Evolutionary conservation across 1,140 invertebrate species (phyloP), one percentile per base, ranked within the genome.

Genomic region (Pristionchus pacificus): DNA sequence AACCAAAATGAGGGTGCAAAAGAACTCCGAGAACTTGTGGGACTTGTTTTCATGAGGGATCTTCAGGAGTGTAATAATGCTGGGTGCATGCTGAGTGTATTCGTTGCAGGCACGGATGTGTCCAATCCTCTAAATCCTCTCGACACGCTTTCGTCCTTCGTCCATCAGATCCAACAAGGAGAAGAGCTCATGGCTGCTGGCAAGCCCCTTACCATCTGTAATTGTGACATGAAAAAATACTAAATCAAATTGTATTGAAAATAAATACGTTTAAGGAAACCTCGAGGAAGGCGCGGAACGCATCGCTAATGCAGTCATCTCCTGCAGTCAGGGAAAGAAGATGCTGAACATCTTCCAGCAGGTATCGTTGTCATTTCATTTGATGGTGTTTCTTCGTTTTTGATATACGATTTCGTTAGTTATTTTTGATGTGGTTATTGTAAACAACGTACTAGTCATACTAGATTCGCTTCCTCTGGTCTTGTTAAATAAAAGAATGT

Each of bases 291-390:
- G 92, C 68, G 91, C 97, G 29, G 93, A 97, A 83, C 95, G 97
- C 86, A 88, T 98, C 71, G 90, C 91, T 30, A 93, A 93, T 85
- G 95, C 95, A 27, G 90, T 97, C 29, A 91, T 93, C n/a, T 91
- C 97, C 1, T 97, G 95, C 85, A 92, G 92, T 27, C 93, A 97
- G 83, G 93, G 93, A 0, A 90, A 93, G 77, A 92, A 96, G 81
- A 86, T 97, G 19, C 86, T 98, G n/a, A 90, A 92, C 85, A 90
- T 93, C 66, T 86, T 97, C n/a, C 91, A 95, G 85, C 92, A 94
- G 38, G 38, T 49, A 10, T 49, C 6, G 19, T 6, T n/a, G n/a
- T n/a, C n/a, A n/a, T n/a, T n/a, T n/a, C n/a, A n/a, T n/a, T n/a
- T n/a, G n/a, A n/a, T n/a, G n/a, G n/a, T n/a, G n/a, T n/a, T n/a